Percentiles rank a stretch among this genome's conserved stretches.
Evolutionary conservation across 2,888 invertebrate genomes (phyloP).

Genomic region (Leptinotarsa peninsularis): DNA sequence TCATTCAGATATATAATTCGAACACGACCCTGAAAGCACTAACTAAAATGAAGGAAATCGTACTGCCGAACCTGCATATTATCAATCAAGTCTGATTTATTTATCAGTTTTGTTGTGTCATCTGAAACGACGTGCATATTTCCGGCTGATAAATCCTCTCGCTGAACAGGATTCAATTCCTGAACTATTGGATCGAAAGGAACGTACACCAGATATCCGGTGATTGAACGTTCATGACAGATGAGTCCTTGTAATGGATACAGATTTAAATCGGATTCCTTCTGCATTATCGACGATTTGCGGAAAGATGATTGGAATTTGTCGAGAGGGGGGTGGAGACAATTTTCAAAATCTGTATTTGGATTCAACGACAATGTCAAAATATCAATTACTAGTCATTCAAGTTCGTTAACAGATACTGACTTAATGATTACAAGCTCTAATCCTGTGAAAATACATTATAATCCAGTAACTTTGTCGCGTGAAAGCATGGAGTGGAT

Average conservation of each 20-base stretch:
- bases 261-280: background rate
- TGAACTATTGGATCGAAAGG: conserved; percentile 15
- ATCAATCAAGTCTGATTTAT: conserved; percentile 19
- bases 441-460: no score
- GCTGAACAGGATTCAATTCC: conserved; percentile 22
- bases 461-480: no score
- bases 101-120: conserved; percentile 20
- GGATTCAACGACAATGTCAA: no score
- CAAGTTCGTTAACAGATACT: no score
- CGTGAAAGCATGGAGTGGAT: no score
- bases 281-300: background rate
- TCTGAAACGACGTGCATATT: conserved; percentile 19
- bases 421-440: no score
- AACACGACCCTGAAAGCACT: background rate
- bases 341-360: no score
- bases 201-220: conserved; percentile 26
- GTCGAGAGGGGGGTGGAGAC: background rate
- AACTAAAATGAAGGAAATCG: conserved; percentile 5
- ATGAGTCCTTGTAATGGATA: conserved; percentile 2
- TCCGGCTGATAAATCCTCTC: conserved; percentile 1
- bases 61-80: conserved; percentile 8
- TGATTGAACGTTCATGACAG: conserved; percentile 27
- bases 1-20: background rate
- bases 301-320: background rate
- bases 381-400: no score